Percentiles rank a stretch among this genome's conserved stretches.
phyloP scores from a whole-genome alignment of 1,140 invertebrate species.

The Drusus annulatus region DNA sequence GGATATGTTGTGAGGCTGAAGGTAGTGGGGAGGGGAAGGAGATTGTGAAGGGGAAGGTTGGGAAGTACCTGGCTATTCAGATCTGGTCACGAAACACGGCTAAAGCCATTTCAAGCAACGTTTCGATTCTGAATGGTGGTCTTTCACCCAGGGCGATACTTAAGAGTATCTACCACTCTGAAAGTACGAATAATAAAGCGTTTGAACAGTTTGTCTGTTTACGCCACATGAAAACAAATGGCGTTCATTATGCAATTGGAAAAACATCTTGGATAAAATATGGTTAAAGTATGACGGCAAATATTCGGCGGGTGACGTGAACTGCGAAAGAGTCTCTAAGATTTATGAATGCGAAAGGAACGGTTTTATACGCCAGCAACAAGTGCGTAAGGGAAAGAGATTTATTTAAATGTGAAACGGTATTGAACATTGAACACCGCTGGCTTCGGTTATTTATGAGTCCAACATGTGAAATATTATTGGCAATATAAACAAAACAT shows the following conservation, averaged over 20 bases:
- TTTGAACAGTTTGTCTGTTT: background rate
- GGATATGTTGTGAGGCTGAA: too few species aligned
- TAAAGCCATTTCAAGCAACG: too few species aligned
- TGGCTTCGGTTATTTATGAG: constrained; percentile 54
- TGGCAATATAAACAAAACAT: constrained; percentile 52
- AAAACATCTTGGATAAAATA: background rate
- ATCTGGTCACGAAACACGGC: too few species aligned
- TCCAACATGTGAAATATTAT: constrained; percentile 58
- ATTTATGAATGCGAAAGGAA: constrained; percentile 41
- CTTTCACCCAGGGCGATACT: too few species aligned
- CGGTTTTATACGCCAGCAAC: constrained; percentile 41
- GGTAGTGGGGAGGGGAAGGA: too few species aligned
- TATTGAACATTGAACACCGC: constrained; percentile 49
- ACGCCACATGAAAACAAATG: background rate
- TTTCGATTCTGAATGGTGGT: too few species aligned
- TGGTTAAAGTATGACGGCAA: background rate
- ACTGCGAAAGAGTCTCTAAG: constrained; percentile 39
- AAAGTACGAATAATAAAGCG: too few species aligned
- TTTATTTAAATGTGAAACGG: constrained; percentile 47
- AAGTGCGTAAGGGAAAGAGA: constrained; percentile 55
- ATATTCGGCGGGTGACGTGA: constrained; percentile 38
- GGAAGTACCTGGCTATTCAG: too few species aligned
- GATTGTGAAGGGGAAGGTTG: too few species aligned
- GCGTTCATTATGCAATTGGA: background rate
- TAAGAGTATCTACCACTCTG: too few species aligned